Percentiles rank a stretch among this genome's conserved stretches.
These are phyloP conservation scores for Panurus biarmicus DNA, from an alignment of 2,113 vertebrate species.

Conservation along the genomic window DNA sequence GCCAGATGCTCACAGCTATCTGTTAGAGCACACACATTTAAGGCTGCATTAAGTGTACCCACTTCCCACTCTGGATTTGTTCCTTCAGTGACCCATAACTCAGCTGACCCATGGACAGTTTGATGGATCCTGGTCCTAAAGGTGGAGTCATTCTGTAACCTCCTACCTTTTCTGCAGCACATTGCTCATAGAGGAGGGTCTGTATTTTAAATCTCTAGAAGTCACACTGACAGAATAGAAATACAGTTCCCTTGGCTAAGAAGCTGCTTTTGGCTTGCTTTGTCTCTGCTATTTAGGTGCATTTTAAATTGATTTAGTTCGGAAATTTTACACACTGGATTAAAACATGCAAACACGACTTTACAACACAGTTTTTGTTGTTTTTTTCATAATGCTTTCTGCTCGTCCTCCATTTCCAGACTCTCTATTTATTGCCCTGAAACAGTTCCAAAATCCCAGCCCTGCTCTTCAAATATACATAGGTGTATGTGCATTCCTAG, in stretches of 20 bases:
- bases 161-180: background rate
- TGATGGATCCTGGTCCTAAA: background rate
- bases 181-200: background rate
- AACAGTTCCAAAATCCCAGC: background rate
- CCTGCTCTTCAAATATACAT: background rate
- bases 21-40: background rate
- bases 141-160: background rate
- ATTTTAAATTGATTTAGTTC: background rate
- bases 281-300: background rate
- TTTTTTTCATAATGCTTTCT: background rate
- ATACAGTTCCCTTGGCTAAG: background rate
- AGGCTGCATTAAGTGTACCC: background rate
- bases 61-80: background rate
- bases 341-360: background rate
- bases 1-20: background rate
- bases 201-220: background rate
- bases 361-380: background rate
- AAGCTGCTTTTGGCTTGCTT: background rate
- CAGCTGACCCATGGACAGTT: background rate
- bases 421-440: background rate
- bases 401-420: background rate
- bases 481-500: background rate
- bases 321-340: background rate
- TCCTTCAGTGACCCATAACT: accelerated
- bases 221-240: background rate